Percentiles rank a stretch among this genome's conserved stretches.
Conservation (phyloP, 2,113 vertebrate species). For the Antigone vipio region DNA sequence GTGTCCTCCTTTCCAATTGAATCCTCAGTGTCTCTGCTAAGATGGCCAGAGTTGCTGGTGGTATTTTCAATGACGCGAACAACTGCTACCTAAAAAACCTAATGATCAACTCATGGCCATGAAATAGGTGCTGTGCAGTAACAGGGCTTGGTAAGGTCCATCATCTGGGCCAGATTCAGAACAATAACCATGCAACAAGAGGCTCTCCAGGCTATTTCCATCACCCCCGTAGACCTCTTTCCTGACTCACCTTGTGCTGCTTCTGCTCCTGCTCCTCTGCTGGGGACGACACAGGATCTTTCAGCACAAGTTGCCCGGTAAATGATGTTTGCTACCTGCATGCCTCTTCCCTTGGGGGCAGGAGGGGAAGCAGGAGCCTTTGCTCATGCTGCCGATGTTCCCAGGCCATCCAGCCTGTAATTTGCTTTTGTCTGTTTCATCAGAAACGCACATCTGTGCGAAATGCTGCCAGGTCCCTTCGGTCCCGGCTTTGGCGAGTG, state of each 20-base stretch:
- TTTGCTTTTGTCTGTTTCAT: fast-evolving
- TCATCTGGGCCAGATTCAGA: background rate
- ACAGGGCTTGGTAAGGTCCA: background rate
- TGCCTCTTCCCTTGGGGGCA: background rate
- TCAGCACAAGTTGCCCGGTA: background rate
- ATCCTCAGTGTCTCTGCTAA: background rate
- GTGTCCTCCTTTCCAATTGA: constrained; percentile 11
- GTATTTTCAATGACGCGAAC: background rate
- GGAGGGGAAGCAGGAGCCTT: background rate
- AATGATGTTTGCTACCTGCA: background rate
- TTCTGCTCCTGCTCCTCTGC: background rate
- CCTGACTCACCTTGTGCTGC: fast-evolving
- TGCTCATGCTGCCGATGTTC: background rate
- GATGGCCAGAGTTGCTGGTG: background rate
- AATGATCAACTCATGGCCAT: background rate
- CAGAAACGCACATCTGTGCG: background rate
- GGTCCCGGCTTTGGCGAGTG: fast-evolving
- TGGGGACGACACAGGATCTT: background rate
- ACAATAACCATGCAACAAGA: background rate
- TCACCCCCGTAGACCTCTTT: background rate
- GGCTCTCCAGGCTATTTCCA: background rate
- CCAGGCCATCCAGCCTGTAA: background rate
- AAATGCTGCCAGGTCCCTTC: background rate
- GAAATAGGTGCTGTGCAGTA: background rate
- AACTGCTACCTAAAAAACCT: background rate